Evolutionary conservation across 2,797 vertebrate genomes (phyloP).

Genomic region (Enteromius anoplus): DNA sequence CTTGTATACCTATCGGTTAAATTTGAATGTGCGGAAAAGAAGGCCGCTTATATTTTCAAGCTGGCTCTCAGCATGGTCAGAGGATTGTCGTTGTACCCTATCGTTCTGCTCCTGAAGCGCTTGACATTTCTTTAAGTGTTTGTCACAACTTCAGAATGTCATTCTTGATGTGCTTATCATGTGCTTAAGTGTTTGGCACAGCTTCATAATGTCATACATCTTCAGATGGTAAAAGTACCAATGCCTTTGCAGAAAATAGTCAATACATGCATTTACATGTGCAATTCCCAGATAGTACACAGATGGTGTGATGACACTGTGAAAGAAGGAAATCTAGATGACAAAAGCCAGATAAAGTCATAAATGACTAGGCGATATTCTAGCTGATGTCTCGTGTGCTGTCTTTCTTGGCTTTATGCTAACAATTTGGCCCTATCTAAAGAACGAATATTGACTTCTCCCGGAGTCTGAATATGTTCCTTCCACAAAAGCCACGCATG

Average conservation of each 20-base stretch:
- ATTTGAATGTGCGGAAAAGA: slow-evolving; percentile 26
- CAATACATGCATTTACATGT: slow-evolving; percentile 10
- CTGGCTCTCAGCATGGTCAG: slow-evolving; percentile 30
- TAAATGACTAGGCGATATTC: background rate
- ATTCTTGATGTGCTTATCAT: slow-evolving; percentile 49
- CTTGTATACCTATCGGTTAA: background rate
- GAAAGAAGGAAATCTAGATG: background rate
- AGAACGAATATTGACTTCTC: slow-evolving; percentile 1
- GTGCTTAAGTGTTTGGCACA: slow-evolving; percentile 36
- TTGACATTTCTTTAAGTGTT: slow-evolving; percentile 51
- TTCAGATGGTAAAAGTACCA: slow-evolving; percentile 18
- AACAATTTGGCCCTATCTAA: background rate
- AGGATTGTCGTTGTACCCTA: slow-evolving; percentile 17
- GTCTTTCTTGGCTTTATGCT: background rate
- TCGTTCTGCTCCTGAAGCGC: slow-evolving; percentile 21
- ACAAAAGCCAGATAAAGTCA: background rate
- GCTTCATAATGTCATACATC: slow-evolving; percentile 35
- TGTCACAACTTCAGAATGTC: slow-evolving; percentile 48
- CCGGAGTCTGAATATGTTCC: background rate
- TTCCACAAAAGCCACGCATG: background rate
- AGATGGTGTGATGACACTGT: background rate
- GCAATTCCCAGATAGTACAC: slow-evolving; percentile 23
- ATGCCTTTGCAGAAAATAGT: slow-evolving; percentile 5
- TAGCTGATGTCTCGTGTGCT: background rate
- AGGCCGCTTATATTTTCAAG: slow-evolving; percentile 10